phyloP scores from a whole-genome alignment of 2,113 vertebrate genomes.

The Bubo scandiacus region DNA sequence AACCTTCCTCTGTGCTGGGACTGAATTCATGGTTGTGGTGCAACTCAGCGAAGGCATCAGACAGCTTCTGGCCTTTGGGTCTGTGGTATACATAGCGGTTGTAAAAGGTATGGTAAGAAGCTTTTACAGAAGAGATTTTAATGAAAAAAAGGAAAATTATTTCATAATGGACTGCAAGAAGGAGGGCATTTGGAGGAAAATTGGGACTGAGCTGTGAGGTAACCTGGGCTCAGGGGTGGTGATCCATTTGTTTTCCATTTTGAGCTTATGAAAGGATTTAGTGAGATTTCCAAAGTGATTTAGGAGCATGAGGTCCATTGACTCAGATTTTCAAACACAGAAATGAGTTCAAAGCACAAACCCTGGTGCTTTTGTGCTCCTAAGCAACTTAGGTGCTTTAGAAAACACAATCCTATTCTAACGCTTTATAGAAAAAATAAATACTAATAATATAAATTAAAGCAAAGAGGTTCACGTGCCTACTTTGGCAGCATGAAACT shows the following conservation, averaged over 20 bases:
- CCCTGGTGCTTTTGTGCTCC: rapidly evolving
- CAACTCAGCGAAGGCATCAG: neutral
- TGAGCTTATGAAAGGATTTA: neutral
- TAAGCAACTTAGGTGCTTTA: neutral
- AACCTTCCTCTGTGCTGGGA: neutral
- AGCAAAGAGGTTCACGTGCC: neutral
- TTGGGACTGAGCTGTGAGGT: neutral
- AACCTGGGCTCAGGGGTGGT: rapidly evolving
- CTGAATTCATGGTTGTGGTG: neutral
- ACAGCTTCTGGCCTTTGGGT: neutral
- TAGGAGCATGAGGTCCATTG: neutral
- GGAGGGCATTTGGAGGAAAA: neutral
- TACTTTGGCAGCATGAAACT: neutral
- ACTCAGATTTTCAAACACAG: neutral
- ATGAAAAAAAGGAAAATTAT: neutral
- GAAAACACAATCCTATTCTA: neutral
- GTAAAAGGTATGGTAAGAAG: neutral
- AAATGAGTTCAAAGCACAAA: neutral
- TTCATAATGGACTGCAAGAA: neutral
- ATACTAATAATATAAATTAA: neutral
- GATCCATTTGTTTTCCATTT: neutral
- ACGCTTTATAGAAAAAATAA: neutral
- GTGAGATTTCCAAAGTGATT: neutral
- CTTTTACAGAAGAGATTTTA: neutral
- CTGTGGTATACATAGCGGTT: rapidly evolving